These are phyloP conservation scores for Eublepharis macularius DNA, from an alignment of 2,113 vertebrate genomes.

Conservation along the genomic window DNA sequence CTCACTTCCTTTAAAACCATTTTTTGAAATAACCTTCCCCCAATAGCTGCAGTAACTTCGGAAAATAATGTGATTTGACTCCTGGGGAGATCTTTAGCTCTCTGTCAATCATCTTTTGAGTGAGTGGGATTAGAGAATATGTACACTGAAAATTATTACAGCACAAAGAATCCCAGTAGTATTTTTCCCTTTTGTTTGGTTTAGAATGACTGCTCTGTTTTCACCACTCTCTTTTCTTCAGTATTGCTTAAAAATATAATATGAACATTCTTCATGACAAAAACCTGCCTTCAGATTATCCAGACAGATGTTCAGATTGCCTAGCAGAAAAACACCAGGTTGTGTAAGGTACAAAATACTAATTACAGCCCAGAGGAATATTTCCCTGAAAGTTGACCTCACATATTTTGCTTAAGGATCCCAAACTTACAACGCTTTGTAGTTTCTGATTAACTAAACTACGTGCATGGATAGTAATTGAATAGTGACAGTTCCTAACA, in stretches of 20 bases:
- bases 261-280: not conserved
- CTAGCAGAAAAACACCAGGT: slow-evolving; percentile 63
- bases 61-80: not conserved
- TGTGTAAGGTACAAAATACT: slow-evolving; percentile 66
- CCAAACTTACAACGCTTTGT: slow-evolving; percentile 65
- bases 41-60: not conserved
- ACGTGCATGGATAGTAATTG: slow-evolving; percentile 80
- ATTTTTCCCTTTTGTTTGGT: too few species aligned
- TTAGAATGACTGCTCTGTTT: not conserved
- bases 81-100: not conserved
- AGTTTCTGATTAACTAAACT: slow-evolving; percentile 75
- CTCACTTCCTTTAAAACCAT: not conserved
- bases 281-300: slow-evolving; percentile 21
- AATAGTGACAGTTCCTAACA: slow-evolving; percentile 42
- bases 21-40: not conserved
- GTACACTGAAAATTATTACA: not conserved
- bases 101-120: not conserved
- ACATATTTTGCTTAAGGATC: slow-evolving; percentile 71
- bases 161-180: not conserved
- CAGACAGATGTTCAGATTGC: slow-evolving; percentile 52
- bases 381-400: slow-evolving; percentile 77
- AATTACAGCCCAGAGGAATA: slow-evolving; percentile 72
- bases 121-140: not conserved
- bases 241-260: slow-evolving; percentile 5
- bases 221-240: not conserved